A percentile compares a stretch with the other conserved stretches of the same genome.
Conservation (phyloP, 2,797 vertebrate genomes). For the Myotis daubentonii region DNA sequence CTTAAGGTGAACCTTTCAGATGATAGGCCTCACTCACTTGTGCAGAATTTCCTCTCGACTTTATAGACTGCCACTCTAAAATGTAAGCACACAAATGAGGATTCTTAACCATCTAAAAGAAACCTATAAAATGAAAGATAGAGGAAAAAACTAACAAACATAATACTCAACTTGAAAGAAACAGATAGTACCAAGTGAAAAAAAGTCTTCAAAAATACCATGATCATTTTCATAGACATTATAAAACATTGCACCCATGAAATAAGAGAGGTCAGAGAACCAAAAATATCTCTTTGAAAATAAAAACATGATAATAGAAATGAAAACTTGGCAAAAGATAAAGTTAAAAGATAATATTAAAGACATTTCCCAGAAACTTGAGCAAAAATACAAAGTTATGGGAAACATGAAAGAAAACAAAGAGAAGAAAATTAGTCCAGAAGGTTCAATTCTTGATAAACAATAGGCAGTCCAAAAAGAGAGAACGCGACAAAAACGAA, state of each 20-base stretch:
- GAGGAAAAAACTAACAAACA: background rate
- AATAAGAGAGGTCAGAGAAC: background rate
- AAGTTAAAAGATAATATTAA: slow-evolving; percentile 11
- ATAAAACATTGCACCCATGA: background rate
- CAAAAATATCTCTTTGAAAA: slow-evolving; percentile 36
- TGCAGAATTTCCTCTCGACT: background rate
- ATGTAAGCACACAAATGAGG: background rate
- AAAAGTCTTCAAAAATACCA: background rate
- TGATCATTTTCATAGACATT: background rate
- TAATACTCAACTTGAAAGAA: background rate
- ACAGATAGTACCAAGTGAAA: background rate
- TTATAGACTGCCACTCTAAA: background rate
- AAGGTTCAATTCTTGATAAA: background rate
- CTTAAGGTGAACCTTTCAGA: background rate
- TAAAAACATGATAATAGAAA: background rate
- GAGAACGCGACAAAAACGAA: background rate
- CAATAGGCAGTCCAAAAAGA: background rate
- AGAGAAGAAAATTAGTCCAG: background rate
- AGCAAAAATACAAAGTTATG: slow-evolving; percentile 5
- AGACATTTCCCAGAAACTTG: slow-evolving; percentile 28
- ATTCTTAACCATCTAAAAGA: background rate
- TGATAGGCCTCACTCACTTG: background rate
- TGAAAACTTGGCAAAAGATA: background rate
- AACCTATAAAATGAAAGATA: background rate
- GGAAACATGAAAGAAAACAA: background rate